Conservation (phyloP, 2,797 vertebrate genomes). For the Lindbergichthys nudifrons region DNA sequence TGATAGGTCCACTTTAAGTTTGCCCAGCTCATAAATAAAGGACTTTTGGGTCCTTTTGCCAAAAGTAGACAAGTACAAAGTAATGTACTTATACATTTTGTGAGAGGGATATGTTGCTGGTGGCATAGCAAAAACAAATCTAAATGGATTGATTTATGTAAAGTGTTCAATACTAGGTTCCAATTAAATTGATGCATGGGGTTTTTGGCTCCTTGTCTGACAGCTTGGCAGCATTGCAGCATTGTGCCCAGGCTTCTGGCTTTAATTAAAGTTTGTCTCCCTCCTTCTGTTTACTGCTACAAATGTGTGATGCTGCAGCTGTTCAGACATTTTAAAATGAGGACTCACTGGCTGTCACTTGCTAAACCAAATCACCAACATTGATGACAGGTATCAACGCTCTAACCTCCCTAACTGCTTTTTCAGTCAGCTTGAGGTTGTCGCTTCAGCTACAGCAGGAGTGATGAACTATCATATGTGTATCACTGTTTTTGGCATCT, state of each 20-base stretch:
- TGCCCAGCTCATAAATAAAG: neutral
- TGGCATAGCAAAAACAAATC: neutral
- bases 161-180: conserved; percentile 17
- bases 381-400: neutral
- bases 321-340: neutral
- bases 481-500: neutral
- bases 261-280: conserved; percentile 43
- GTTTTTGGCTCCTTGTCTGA: conserved; percentile 47
- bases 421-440: neutral
- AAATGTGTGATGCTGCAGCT: conserved; percentile 7
- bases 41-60: neutral
- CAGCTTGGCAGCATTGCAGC: conserved; percentile 47
- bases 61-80: neutral
- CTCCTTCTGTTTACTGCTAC: conserved; percentile 4
- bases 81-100: neutral
- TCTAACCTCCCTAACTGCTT: neutral
- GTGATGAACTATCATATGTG: neutral
- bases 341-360: neutral
- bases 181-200: conserved; percentile 42
- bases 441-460: neutral
- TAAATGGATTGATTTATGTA: neutral
- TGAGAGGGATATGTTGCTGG: neutral
- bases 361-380: neutral
- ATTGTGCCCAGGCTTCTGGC: conserved; percentile 5
- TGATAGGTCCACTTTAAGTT: too few species aligned